Evolutionary conservation across 2,797 vertebrate species (phyloP), one percentile per base, ranked within the genome.

Genomic region (Austrolebias charrua): DNA sequence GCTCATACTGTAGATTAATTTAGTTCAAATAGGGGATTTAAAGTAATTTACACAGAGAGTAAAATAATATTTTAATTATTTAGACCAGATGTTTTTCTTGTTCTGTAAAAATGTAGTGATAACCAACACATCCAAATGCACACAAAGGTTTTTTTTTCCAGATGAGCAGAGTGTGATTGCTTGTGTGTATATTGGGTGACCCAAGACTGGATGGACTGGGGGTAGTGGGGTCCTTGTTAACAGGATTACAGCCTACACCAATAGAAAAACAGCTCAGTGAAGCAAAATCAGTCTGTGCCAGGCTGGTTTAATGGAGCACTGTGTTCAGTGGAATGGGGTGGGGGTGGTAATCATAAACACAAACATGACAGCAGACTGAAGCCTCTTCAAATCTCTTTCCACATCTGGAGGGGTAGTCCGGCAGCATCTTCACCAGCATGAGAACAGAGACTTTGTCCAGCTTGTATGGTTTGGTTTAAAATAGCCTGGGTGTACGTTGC

Each of bases 241-340:
- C 85, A 81, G 85, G 90, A 92, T 92, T 90, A 88, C 73, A 79
- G 84, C 79, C 86, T 86, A 77, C 78, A 67, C 63, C 38, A 40
- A 40, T 40, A 40, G 38, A 12, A 40, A 78, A 67, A 73, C 73
- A 84, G 83, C 79, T 81, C 61, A 57, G 73, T 54, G 31, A 64
- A 73, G 73, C 73, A 78, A 85, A 83, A 72, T 80, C 79, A 69
- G 71, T 80, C 58, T 66, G 78, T 86, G 79, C 79, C 78, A 78
- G 77, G 59, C 81, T 73, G 78, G 53, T 81, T 72, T 78, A 72
- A 66, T 57, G 76, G 57, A 68, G 69, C 67, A 77, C 54, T 54
- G 62, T 71, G 33, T 54, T 76, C 65, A 63, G 60, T 63, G 63
- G 67, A 71, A 72, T 55, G 78, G 81, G 87, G 83, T 2, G 87